phyloP scores from a whole-genome alignment of 2,797 vertebrate species.

The Meriones psammophilus region DNA sequence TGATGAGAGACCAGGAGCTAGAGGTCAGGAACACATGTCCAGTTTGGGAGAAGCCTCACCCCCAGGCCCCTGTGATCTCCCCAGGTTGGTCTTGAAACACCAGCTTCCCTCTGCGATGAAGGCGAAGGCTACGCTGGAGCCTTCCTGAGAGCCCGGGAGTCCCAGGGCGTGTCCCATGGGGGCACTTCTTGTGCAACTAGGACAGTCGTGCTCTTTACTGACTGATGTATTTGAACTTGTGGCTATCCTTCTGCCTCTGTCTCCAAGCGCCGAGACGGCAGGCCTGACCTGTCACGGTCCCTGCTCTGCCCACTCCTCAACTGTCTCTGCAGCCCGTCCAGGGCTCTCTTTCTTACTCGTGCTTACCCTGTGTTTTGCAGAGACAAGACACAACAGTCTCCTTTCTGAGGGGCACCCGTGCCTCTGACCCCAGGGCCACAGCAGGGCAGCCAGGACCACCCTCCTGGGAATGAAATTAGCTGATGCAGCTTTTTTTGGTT shows the following conservation, averaged over 20 bases:
- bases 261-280: background rate
- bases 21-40: background rate
- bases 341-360: background rate
- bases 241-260: background rate
- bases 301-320: background rate
- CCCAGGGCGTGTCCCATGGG: background rate
- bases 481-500: background rate
- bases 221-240: background rate
- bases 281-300: background rate
- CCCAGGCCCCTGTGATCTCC: background rate
- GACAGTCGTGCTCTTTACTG: background rate
- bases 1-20: background rate
- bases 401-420: background rate
- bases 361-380: background rate
- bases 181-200: rapidly evolving
- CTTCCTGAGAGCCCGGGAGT: background rate
- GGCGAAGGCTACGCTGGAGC: background rate
- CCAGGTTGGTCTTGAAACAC: background rate
- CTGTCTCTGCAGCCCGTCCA: background rate
- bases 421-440: background rate
- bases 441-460: no score
- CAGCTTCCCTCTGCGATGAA: background rate
- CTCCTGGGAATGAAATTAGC: background rate
- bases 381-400: background rate
- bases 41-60: background rate